Conservation (phyloP, 2,888 invertebrate genomes). For the Formica aserva region DNA sequence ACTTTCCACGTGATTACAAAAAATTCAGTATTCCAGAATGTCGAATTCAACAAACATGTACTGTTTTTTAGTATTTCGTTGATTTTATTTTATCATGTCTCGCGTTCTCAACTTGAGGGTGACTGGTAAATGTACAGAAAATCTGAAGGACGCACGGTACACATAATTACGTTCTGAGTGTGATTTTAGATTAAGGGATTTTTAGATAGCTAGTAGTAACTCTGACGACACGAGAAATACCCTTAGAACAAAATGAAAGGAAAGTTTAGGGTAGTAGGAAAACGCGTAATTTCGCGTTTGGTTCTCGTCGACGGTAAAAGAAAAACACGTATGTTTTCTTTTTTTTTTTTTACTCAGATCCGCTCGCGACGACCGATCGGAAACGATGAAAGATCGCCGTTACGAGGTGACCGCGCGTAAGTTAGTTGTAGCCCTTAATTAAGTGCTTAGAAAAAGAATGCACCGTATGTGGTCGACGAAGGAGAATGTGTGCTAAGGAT, state of each 20-base stretch:
- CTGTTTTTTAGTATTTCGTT: neutral
- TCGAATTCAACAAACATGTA: neutral
- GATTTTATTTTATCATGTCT: constrained; percentile 11
- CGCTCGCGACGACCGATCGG: neutral
- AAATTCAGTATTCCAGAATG: neutral
- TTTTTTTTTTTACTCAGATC: constrained; percentile 61
- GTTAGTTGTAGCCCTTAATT: constrained; percentile 22
- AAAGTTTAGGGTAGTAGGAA: constrained; percentile 47
- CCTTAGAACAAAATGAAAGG: constrained; percentile 40
- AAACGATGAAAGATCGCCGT: neutral
- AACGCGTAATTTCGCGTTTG: constrained; percentile 46
- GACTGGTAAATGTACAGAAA: neutral
- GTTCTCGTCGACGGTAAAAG: constrained; percentile 39
- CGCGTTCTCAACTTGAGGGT: neutral
- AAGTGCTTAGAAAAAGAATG: constrained; percentile 2
- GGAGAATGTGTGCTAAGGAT: neutral
- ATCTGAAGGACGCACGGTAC: constrained; percentile 49
- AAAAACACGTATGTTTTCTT: constrained; percentile 58
- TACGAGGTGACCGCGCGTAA: neutral
- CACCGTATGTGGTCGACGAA: neutral
- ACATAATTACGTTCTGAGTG: constrained; percentile 81
- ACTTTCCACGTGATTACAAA: neutral
- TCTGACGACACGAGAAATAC: constrained; percentile 42
- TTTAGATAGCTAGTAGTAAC: constrained; percentile 73
- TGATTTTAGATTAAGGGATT: constrained; percentile 81